Base-by-base conservation (phyloP, 2,888 invertebrate species). In the Synergus umbraculus region DNA sequence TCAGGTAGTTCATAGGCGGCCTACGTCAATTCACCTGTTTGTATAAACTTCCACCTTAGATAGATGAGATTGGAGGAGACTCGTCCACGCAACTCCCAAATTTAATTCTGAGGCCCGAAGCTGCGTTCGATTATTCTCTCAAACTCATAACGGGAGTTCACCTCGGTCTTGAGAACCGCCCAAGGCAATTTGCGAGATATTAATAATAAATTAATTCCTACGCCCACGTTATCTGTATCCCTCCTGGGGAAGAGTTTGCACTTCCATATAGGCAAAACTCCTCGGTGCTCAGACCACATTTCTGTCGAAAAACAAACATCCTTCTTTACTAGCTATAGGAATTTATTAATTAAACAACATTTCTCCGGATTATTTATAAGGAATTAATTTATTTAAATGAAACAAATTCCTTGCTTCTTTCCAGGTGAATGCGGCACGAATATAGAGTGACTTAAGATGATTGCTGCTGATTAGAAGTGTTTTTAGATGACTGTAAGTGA, bases 181-280 rank as follows among this genome's bases (percentile, higher is more conserved):
- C 79, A 80, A 79, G 79, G 85, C 82, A 83, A 83, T 85, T 85
- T 83, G 80, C 81, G 80, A 78, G 80, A 76, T 86, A 83, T 85
- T 81, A 80, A 85, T 84, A 86, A 85, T 83, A 86, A 86, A 86
- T 80, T 79, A 54, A 77, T 58, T 49, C 44, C 44, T 22, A 46
- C 67, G 67, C 44, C 67, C 67, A 67, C 67, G n/a, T 43, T 46
- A 46, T 46, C 18, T 67, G 3, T 29, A 29, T 29, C 5, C 60
- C 9, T 49, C 43, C 43, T 13, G 8, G 54, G n/a, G 54, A 54
- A 54, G 54, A n/a, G n/a, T n/a, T 54, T n/a, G 54, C n/a, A 54
- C 54, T n/a, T 54, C 54, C 54, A 29, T 29, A 29, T 29, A 29
- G 29, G 29, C 29, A 29, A 29, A 29, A 29, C 29, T 29, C 3